phyloP scores from a whole-genome alignment of 2,888 invertebrate genomes.

The Mesorhabditis sp. region DNA sequence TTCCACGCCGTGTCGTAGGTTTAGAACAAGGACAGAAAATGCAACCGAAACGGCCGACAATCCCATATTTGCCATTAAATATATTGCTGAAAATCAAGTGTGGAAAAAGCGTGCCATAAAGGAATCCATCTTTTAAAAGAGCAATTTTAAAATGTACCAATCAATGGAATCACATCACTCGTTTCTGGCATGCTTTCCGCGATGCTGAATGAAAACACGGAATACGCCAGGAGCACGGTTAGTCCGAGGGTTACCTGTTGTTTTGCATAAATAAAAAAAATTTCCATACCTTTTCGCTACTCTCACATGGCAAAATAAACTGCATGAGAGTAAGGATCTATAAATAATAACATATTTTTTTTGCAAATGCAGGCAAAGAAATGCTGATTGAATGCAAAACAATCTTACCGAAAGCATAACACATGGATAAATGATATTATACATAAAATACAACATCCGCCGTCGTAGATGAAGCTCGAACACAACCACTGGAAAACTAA shows the following conservation, averaged over 20 bases:
- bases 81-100: slow-evolving; percentile 55
- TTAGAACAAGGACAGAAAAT: slow-evolving; percentile 61
- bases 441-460: slow-evolving; percentile 34
- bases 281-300: slow-evolving; percentile 50
- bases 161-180: slow-evolving; percentile 62
- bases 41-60: slow-evolving; percentile 60
- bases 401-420: slow-evolving; percentile 33
- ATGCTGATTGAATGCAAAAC: slow-evolving; percentile 10
- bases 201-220: slow-evolving; percentile 62
- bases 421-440: slow-evolving; percentile 40
- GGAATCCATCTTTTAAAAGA: neutral
- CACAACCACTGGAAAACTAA: slow-evolving; percentile 14
- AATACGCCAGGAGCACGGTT: slow-evolving; percentile 62
- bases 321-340: slow-evolving; percentile 59
- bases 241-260: slow-evolving; percentile 48
- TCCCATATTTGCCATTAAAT: slow-evolving; percentile 62
- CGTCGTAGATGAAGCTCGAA: slow-evolving; percentile 41
- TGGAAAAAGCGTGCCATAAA: neutral
- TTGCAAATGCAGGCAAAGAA: neutral
- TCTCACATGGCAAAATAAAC: slow-evolving; percentile 61
- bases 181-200: slow-evolving; percentile 63
- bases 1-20: slow-evolving; percentile 59
- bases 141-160: slow-evolving; percentile 49
- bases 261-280: neutral
- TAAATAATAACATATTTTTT: slow-evolving; percentile 1